These are phyloP conservation scores for Hippopotamus amphibius DNA, from an alignment of 2,113 vertebrate species.

Conservation along the genomic window DNA sequence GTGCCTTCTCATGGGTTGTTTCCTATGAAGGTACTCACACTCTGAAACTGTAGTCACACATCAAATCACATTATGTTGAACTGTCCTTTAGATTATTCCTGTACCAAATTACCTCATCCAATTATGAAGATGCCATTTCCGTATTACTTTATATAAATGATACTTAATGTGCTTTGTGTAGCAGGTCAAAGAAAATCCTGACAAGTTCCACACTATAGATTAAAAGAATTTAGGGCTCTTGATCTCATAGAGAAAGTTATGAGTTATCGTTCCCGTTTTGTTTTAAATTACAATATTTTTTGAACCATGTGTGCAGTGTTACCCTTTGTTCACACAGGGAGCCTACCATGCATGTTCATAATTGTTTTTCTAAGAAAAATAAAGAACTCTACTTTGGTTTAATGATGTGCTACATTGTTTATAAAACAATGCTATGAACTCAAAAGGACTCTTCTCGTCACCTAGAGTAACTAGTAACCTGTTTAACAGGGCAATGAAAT, in stretches of 20 bases:
- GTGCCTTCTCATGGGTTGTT: not conserved
- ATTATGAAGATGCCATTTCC: slow-evolving; percentile 13
- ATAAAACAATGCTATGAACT: slow-evolving; percentile 79
- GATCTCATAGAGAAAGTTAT: slow-evolving; percentile 67
- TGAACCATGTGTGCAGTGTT: slow-evolving; percentile 35
- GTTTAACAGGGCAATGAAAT: slow-evolving; percentile 81
- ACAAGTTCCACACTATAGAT: slow-evolving; percentile 21
- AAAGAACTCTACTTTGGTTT: slow-evolving; percentile 76
- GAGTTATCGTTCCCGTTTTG: slow-evolving; percentile 67
- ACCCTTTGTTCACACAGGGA: slow-evolving; percentile 47
- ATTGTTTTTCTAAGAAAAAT: slow-evolving; percentile 76
- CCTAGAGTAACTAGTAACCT: slow-evolving; percentile 80
- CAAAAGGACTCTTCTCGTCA: slow-evolving; percentile 78
- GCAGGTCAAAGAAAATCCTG: slow-evolving; percentile 31
- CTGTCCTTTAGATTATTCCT: not conserved
- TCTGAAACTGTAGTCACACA: slow-evolving; percentile 2
- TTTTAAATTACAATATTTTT: slow-evolving; percentile 64
- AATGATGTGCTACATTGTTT: slow-evolving; percentile 80
- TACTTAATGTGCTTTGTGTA: not conserved
- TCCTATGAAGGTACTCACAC: not conserved
- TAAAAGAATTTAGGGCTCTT: slow-evolving; percentile 52
- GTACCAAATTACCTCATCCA: not conserved
- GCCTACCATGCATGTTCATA: slow-evolving; percentile 68
- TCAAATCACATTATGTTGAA: not conserved
- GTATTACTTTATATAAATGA: not conserved